Percentiles rank a stretch among this genome's conserved stretches.
phyloP scores from a whole-genome alignment of 2,113 vertebrate genomes.

The Taxidea taxus region DNA sequence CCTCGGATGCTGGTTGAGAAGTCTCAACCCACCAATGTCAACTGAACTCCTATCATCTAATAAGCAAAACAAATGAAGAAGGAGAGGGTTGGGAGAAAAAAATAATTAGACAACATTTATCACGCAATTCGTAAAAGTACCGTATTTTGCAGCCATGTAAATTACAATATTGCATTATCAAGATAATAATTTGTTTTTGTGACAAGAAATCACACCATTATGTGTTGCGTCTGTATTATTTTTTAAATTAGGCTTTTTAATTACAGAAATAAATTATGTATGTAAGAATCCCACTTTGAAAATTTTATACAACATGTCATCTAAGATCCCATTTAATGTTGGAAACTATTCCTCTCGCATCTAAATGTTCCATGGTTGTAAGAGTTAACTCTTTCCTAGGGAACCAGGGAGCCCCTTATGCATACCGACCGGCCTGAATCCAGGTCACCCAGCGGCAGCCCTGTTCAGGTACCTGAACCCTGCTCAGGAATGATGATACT shows the following conservation, averaged over 20 bases:
- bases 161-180: constrained; percentile 73
- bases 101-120: constrained; percentile 66
- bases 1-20: background rate
- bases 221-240: constrained; percentile 75
- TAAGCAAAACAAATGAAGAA: background rate
- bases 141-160: constrained; percentile 57
- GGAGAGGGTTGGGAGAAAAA: constrained; percentile 34
- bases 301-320: constrained; percentile 29
- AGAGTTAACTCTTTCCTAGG: constrained; percentile 44
- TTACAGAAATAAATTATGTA: constrained; percentile 73
- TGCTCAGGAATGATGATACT: background rate
- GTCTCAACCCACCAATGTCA: background rate
- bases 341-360: background rate
- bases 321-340: constrained; percentile 43
- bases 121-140: constrained; percentile 58
- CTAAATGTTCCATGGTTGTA: background rate
- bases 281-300: constrained; percentile 68
- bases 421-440: background rate
- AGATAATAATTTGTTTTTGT: constrained; percentile 72
- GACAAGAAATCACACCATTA: constrained; percentile 73
- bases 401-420: background rate
- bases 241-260: constrained; percentile 77
- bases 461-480: background rate
- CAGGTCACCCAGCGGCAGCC: background rate
- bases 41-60: background rate